Evolutionary conservation across 2,797 vertebrate genomes (phyloP).

Genomic region (Sebastiscus tertius): DNA sequence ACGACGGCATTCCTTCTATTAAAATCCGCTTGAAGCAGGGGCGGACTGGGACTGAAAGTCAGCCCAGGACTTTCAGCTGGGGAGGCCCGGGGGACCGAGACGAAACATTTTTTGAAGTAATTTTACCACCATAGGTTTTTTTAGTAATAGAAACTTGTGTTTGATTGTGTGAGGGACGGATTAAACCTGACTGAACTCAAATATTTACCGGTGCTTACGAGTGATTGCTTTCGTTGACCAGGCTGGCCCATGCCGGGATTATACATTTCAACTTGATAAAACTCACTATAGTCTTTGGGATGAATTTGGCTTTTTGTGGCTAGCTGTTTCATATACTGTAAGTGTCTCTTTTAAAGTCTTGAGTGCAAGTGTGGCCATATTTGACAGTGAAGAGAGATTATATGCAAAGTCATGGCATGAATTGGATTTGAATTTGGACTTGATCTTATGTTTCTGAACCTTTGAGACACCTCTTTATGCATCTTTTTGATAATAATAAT

Average conservation of each 20-base stretch:
- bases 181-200: background rate
- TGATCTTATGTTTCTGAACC: background rate
- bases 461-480: background rate
- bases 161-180: background rate
- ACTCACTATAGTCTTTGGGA: background rate
- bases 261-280: no score
- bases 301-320: background rate
- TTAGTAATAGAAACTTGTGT: background rate
- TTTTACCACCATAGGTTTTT: background rate
- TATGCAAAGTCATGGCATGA: background rate
- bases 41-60: no score
- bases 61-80: no score
- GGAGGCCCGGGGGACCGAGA: background rate
- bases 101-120: background rate
- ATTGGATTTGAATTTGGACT: background rate
- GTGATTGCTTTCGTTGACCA: no score
- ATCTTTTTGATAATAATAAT: background rate
- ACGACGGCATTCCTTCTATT: constrained; percentile 41
- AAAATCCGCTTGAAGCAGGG: constrained; percentile 3
- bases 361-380: background rate
- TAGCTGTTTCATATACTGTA: background rate
- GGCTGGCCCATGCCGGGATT: no score
- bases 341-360: background rate
- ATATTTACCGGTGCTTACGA: background rate
- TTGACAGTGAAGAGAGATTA: background rate